Conservation (phyloP, 2,113 vertebrate species). For the Gasterosteus aculeatus region DNA sequence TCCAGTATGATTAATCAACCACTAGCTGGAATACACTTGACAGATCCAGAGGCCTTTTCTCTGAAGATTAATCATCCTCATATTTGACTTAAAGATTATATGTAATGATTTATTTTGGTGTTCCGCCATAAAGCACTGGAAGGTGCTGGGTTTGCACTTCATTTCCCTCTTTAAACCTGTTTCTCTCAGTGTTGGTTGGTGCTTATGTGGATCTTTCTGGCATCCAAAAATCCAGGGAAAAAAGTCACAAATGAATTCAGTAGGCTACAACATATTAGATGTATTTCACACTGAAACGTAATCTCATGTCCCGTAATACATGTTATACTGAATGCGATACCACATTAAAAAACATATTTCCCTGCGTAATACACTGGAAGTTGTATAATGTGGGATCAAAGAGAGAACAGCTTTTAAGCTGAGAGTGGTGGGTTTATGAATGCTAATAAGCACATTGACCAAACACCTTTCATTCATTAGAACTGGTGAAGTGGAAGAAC, state of each 20-base stretch:
- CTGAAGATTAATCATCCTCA: neutral
- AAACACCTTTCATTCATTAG: constrained; percentile 15
- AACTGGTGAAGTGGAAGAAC: constrained; percentile 7
- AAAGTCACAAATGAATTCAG: neutral
- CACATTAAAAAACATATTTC: neutral
- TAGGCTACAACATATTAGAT: neutral
- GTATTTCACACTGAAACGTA: neutral
- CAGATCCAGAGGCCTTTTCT: neutral
- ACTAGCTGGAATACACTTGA: neutral
- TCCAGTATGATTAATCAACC: neutral
- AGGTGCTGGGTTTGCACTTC: neutral
- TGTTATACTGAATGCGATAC: neutral
- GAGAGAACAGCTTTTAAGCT: constrained; percentile 8
- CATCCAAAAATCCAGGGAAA: neutral
- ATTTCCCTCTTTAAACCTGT: neutral
- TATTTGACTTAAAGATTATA: neutral
- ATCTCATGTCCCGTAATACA: neutral
- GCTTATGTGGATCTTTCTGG: neutral
- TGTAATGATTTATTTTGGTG: neutral
- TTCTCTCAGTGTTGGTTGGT: neutral
- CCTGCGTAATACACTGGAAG: neutral
- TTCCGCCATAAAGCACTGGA: neutral
- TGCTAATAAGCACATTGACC: neutral
- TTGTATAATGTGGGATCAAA: neutral
- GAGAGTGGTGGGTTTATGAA: constrained; percentile 3